Evolutionary conservation across 2,888 invertebrate species (phyloP).

Genomic region (Trisateles emortualis): DNA sequence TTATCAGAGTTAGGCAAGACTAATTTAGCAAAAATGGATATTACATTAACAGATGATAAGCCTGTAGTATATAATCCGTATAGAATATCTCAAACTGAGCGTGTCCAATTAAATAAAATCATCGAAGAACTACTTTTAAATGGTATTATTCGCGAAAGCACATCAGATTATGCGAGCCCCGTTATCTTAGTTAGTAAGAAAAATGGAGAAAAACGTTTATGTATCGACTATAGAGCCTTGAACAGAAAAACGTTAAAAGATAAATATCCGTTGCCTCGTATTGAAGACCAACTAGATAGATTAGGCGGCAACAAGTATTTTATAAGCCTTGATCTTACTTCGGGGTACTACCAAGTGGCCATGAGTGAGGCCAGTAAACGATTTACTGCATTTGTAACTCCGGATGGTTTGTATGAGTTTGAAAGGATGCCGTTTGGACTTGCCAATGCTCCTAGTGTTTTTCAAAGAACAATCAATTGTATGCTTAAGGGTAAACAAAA

Average conservation of each 20-base stretch:
- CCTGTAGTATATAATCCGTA: slow-evolving; percentile 4
- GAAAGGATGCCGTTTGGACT: too few species aligned
- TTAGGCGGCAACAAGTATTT: too few species aligned
- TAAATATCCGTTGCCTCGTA: slow-evolving; percentile 23
- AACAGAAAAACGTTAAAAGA: slow-evolving; percentile 32
- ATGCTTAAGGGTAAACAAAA: not conserved
- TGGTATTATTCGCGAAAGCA: not conserved
- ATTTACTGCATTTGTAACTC: too few species aligned
- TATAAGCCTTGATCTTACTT: not conserved
- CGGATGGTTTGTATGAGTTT: too few species aligned
- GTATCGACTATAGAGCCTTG: slow-evolving; percentile 28
- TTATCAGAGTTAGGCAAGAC: not conserved
- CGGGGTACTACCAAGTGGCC: not conserved
- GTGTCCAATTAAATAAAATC: not conserved
- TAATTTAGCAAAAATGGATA: slow-evolving; percentile 4
- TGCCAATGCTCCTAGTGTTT: too few species aligned
- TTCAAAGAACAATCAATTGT: not conserved
- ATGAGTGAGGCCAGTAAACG: not conserved
- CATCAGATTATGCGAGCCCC: slow-evolving; percentile 9
- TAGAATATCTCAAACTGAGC: slow-evolving; percentile 4
- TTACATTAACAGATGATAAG: not conserved
- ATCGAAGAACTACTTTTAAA: not conserved
- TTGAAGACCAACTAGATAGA: too few species aligned
- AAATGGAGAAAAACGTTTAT: slow-evolving; percentile 37
- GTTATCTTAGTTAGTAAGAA: slow-evolving; percentile 23